phyloP scores from a whole-genome alignment of 2,797 vertebrate species.

The Coracias cyanogaster region DNA sequence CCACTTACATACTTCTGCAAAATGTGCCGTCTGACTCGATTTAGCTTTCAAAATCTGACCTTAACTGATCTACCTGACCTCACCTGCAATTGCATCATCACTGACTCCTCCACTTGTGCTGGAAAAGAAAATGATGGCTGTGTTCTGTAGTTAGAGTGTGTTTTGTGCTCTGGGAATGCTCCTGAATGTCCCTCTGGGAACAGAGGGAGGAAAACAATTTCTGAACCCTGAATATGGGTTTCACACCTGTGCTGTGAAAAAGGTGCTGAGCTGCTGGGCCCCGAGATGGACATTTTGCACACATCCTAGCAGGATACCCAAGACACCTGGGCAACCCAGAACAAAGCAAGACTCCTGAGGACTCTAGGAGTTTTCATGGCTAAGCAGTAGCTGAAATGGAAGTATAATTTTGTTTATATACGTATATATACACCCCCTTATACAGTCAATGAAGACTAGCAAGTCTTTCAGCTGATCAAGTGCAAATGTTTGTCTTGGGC shows the following conservation, averaged over 20 bases:
- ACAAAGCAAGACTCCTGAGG: neutral
- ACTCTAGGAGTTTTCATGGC: neutral
- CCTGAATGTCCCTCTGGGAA: neutral
- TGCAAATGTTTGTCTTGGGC: neutral
- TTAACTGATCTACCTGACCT: neutral
- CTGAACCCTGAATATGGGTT: neutral
- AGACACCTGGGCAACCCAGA: neutral
- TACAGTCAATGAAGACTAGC: neutral
- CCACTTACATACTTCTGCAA: neutral
- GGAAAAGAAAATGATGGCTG: neutral
- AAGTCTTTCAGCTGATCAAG: neutral
- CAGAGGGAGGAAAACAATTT: neutral
- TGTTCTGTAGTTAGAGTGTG: accelerated
- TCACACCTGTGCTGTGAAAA: accelerated
- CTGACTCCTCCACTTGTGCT: neutral
- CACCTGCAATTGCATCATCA: slow-evolving; percentile 12
- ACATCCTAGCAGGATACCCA: neutral
- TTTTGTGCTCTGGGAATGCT: neutral
- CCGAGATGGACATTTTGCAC: neutral
- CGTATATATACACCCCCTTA: neutral
- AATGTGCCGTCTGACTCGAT: neutral
- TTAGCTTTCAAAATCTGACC: slow-evolving; percentile 44
- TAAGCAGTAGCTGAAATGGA: neutral
- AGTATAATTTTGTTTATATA: neutral
- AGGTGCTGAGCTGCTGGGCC: neutral